phyloP scores from a whole-genome alignment of 2,113 vertebrate species.

The Heterochromis multidens region DNA sequence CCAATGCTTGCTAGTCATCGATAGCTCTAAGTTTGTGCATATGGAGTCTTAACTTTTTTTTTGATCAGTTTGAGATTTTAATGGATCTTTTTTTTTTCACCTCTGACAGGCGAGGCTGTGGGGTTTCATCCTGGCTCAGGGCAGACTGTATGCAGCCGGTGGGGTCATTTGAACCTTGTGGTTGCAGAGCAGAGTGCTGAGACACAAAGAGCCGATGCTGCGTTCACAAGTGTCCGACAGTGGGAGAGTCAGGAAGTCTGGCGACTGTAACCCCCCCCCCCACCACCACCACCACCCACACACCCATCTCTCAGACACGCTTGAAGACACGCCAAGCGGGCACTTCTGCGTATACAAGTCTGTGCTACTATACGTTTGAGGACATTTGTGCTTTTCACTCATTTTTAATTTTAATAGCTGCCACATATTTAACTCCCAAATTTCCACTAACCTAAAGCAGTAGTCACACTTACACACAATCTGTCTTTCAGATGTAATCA shows the following conservation, averaged over 20 bases:
- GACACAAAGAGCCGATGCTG: constrained; percentile 72
- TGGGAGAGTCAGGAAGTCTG: constrained; percentile 88
- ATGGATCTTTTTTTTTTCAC: constrained; percentile 72
- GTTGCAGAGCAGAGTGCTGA: constrained; percentile 80
- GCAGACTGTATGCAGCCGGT: constrained; percentile 67
- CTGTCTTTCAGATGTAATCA: not conserved
- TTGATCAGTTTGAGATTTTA: constrained; percentile 78
- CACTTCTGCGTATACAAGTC: not conserved
- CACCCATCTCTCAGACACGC: constrained; percentile 8
- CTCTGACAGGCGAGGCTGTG: constrained; percentile 67
- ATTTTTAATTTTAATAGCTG: not conserved
- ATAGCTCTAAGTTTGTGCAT: constrained; percentile 79
- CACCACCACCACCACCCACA: not conserved
- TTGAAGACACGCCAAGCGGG: not conserved
- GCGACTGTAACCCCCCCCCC: constrained; percentile 73
- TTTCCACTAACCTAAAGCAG: not conserved
- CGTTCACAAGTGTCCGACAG: constrained; percentile 79
- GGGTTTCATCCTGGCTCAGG: constrained; percentile 48
- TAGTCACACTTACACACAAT: not conserved
- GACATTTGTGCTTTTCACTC: not conserved
- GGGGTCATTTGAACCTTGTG: constrained; percentile 86
- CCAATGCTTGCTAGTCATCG: constrained; percentile 72
- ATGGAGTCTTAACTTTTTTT: constrained; percentile 72
- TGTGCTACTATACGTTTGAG: not conserved
- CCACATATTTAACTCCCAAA: not conserved